A percentile compares a stretch with the other conserved stretches of the same genome.
These are phyloP conservation scores for Danionella cerebrum DNA, from an alignment of 2,113 vertebrate species.

Conservation along the genomic window DNA sequence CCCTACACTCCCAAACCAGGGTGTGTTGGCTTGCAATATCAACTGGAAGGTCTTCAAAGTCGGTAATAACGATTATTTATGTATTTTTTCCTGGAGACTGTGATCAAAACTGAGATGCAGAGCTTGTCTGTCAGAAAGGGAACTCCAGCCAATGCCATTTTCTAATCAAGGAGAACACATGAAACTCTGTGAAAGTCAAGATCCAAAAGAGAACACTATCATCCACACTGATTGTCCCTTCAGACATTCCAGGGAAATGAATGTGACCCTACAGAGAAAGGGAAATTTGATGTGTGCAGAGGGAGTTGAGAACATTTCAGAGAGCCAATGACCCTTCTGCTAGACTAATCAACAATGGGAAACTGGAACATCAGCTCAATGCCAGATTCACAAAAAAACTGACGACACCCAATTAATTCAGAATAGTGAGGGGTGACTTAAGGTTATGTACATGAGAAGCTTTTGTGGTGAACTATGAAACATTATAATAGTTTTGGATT, in stretches of 20 bases:
- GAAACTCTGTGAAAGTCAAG: not conserved
- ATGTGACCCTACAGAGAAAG: not conserved
- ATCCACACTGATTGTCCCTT: constrained; percentile 2
- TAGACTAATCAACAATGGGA: constrained; percentile 8
- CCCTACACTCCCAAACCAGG: not conserved
- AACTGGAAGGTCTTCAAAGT: not conserved
- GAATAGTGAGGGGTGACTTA: no score
- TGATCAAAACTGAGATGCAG: not conserved
- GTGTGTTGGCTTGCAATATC: constrained; percentile 3
- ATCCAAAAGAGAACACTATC: not conserved
- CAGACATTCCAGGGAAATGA: not conserved
- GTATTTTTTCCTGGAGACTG: not conserved
- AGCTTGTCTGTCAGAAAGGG: not conserved
- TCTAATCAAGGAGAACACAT: not conserved
- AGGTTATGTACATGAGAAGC: no score
- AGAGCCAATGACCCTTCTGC: constrained; percentile 13
- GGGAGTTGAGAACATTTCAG: constrained; percentile 13
- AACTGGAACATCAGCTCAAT: not conserved
- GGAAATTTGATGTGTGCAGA: constrained; percentile 6
- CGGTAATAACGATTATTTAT: not conserved
- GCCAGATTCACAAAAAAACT: no score
- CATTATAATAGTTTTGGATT: no score
- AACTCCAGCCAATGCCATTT: not conserved
- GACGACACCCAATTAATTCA: no score
- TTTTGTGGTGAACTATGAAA: no score